Evolutionary conservation across 2,888 invertebrate genomes (phyloP), one percentile per base, ranked within the genome.

Genomic region (Tipula confusa): DNA sequence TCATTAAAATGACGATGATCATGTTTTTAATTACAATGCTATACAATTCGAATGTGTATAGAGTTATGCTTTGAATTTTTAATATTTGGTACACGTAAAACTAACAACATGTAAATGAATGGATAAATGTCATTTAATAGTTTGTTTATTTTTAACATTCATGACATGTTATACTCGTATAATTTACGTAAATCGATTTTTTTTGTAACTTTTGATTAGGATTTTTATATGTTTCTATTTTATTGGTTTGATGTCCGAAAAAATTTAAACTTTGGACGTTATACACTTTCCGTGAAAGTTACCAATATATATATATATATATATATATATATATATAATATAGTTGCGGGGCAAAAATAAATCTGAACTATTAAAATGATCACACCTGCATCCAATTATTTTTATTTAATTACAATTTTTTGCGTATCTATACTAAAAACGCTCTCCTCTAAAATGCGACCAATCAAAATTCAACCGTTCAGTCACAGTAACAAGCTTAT

Each of bases 31-130:
- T 43, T 43, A 43, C 43, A 43, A 43, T 43, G 43, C 15, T 43
- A 15, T 43, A 43, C 6, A 43, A 7, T n/a, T n/a, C n/a, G n/a
- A 64, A 7, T 9, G 4, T 64, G n/a, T n/a, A n/a, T 64, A 24
- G 64, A 24, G 64, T 64, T 64, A 64, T 64, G 64, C 18, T 64
- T 64, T 64, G 64, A 64, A 64, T 43, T 64, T 64, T 64, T 64
- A 24, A 64, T 64, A 64, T 64, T 64, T 64, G 64, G 64, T 64
- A 64, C 64, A 64, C 24, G 64, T 24, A 64, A 64, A 64, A 64
- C 24, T 64, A 64, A 24, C 64, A 24, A 64, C 9, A 24, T 64
- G 64, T 6, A 64, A 64, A 64, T 64, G 64, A 64, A 64, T 64
- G 64, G 9, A 64, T 64, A 64, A 64, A 64, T 64, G 64, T 64